Percentiles rank a stretch among this genome's conserved stretches.
phyloP scores from a whole-genome alignment of 2,113 vertebrate genomes.

The Phycodurus eques region DNA sequence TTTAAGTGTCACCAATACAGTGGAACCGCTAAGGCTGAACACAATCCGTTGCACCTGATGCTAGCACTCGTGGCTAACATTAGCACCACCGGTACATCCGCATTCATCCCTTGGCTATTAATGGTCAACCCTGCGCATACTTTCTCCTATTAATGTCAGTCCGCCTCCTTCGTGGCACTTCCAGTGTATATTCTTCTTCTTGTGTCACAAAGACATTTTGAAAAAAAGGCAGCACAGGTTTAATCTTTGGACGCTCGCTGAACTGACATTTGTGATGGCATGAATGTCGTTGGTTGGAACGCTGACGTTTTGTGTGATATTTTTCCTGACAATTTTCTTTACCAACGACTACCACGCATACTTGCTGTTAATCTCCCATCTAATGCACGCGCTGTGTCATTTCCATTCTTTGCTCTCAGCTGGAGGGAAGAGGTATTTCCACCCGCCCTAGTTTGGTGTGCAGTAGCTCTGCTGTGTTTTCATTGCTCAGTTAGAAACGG shows the following conservation, averaged over 20 bases:
- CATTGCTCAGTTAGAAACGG: not conserved
- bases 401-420: slow-evolving; percentile 40
- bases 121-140: too few species aligned
- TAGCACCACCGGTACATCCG: too few species aligned
- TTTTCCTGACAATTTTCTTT: not conserved
- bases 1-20: not conserved
- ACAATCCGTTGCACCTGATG: not conserved
- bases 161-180: not conserved
- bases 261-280: not conserved
- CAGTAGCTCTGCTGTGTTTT: not conserved
- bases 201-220: not conserved
- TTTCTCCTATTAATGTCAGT: not conserved
- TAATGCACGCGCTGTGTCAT: slow-evolving; percentile 25
- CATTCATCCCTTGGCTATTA: too few species aligned
- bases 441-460: slow-evolving; percentile 23
- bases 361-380: slow-evolving; percentile 29
- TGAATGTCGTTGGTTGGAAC: not conserved
- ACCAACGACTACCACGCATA: not conserved
- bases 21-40: not conserved
- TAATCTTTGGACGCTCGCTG: not conserved
- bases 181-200: not conserved
- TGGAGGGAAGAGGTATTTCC: slow-evolving; percentile 58
- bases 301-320: not conserved
- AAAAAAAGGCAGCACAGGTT: not conserved
- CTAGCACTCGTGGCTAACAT: too few species aligned